Percentiles rank a stretch among this genome's conserved stretches.
These are phyloP conservation scores for Channa argus DNA, from an alignment of 2,113 vertebrate genomes.

Conservation along the genomic window DNA sequence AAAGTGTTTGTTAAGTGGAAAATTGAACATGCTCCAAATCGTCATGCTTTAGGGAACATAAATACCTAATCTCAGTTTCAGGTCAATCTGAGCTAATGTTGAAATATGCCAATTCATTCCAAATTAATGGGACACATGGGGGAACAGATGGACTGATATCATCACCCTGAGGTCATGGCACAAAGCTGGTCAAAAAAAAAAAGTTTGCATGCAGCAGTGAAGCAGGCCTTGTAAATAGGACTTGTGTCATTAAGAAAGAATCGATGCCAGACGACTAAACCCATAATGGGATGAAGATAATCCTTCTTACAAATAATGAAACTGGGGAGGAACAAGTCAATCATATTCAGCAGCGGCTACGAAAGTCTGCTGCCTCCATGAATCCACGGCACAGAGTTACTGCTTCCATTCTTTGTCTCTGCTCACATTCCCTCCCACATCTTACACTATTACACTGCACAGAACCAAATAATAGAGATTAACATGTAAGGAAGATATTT, in stretches of 20 bases:
- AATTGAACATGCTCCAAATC: too few species aligned
- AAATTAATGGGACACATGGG: too few species aligned
- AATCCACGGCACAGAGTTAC: constrained; percentile 10
- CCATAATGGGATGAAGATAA: constrained; percentile 35
- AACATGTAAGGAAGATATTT: constrained; percentile 1
- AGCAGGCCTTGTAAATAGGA: neutral
- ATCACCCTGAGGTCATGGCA: neutral
- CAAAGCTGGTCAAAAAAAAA: neutral
- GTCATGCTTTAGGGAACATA: too few species aligned
- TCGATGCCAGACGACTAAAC: constrained; percentile 21
- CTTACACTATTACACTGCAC: neutral
- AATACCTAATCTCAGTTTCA: too few species aligned
- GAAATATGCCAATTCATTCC: too few species aligned
- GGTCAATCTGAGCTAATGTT: too few species aligned
- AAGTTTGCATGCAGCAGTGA: too few species aligned
- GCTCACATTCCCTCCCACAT: constrained; percentile 4
- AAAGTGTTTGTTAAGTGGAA: too few species aligned
- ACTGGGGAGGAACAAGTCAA: constrained; percentile 10
- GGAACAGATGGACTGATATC: neutral
- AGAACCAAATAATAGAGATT: neutral
- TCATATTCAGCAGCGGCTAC: constrained; percentile 17
- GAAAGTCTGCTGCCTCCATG: constrained; percentile 6
- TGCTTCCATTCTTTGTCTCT: constrained; percentile 23
- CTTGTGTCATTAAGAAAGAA: neutral
- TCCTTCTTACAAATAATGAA: constrained; percentile 31